Evolutionary conservation across 2,113 vertebrate species (phyloP).

Genomic region (Pungitius pungitius): DNA sequence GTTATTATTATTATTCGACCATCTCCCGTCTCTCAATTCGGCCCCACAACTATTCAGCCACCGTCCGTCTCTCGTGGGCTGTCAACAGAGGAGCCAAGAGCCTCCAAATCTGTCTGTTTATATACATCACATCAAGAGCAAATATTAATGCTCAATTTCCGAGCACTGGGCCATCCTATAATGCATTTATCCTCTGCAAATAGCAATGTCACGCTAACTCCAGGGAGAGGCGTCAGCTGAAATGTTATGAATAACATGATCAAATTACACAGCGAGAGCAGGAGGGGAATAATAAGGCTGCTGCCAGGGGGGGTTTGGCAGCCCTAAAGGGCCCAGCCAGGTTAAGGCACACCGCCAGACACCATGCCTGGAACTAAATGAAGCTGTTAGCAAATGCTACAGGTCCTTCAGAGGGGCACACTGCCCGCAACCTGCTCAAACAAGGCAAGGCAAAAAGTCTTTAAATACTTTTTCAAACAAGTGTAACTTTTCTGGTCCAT

Average conservation of each 20-base stretch:
- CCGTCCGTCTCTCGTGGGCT: slow-evolving; percentile 36
- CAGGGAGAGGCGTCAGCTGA: slow-evolving; percentile 71
- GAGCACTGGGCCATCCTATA: slow-evolving; percentile 74
- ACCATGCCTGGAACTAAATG: slow-evolving; percentile 72
- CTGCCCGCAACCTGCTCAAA: slow-evolving; percentile 39
- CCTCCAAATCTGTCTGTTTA: slow-evolving; percentile 74
- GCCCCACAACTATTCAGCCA: slow-evolving; percentile 40
- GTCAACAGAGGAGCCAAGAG: slow-evolving; percentile 69
- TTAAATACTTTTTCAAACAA: slow-evolving; percentile 26
- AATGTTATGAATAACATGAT: slow-evolving; percentile 81
- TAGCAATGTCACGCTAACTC: slow-evolving; percentile 80
- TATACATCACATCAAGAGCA: slow-evolving; percentile 77
- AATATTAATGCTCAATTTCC: slow-evolving; percentile 81
- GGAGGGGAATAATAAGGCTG: slow-evolving; percentile 73
- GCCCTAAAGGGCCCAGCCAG: slow-evolving; percentile 58
- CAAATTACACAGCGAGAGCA: slow-evolving; percentile 76
- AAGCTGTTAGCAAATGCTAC: slow-evolving; percentile 67
- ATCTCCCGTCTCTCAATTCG: slow-evolving; percentile 54
- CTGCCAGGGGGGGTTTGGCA: slow-evolving; percentile 55
- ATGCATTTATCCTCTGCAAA: slow-evolving; percentile 81
- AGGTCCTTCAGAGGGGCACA: slow-evolving; percentile 54
- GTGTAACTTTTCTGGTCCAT: slow-evolving; percentile 10
- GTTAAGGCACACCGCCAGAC: slow-evolving; percentile 68
- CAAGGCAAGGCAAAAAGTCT: slow-evolving; percentile 15
- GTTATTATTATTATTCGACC: slow-evolving; percentile 69